A percentile compares a stretch with the other conserved stretches of the same genome.
Evolutionary conservation across 2,113 vertebrate species (phyloP).

Genomic region (Engystomops pustulosus): DNA sequence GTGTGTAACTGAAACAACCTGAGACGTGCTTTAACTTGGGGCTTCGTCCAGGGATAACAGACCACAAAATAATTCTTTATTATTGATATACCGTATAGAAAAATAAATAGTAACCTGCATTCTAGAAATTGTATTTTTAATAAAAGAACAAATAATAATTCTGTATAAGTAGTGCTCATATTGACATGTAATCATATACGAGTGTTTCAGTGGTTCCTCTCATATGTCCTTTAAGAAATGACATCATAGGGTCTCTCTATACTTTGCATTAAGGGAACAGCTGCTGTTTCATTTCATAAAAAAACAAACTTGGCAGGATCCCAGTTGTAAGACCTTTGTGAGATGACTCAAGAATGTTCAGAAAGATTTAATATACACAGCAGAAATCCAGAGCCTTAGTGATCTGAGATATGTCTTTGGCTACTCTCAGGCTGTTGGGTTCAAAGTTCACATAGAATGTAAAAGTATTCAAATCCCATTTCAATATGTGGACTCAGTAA

Average conservation of each 20-base stretch:
- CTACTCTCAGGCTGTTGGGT: slow-evolving; percentile 49
- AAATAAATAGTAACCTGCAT: no score
- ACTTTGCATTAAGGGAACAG: slow-evolving; percentile 29
- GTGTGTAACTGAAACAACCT: no score
- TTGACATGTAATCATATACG: slow-evolving; percentile 8
- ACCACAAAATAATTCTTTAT: no score
- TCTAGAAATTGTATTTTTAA: no score
- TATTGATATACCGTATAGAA: no score
- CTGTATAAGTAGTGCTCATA: not conserved
- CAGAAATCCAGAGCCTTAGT: slow-evolving; percentile 31
- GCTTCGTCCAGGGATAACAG: no score
- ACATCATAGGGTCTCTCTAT: slow-evolving; percentile 27
- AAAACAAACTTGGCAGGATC: not conserved
- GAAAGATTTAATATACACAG: slow-evolving; percentile 42
- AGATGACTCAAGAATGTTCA: slow-evolving; percentile 39
- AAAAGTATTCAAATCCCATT: slow-evolving; percentile 66
- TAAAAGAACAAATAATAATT: no score
- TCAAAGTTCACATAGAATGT: slow-evolving; percentile 66
- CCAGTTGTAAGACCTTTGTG: slow-evolving; percentile 30
- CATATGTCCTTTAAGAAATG: slow-evolving; percentile 18
- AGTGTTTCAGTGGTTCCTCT: slow-evolving; percentile 31
- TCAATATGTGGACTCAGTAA: slow-evolving; percentile 63
- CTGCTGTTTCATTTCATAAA: slow-evolving; percentile 51
- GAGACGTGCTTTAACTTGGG: no score
- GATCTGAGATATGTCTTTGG: slow-evolving; percentile 49